Evolutionary conservation across 2,888 invertebrate species (phyloP).

Genomic region (Himalopsyche kuldschensis): DNA sequence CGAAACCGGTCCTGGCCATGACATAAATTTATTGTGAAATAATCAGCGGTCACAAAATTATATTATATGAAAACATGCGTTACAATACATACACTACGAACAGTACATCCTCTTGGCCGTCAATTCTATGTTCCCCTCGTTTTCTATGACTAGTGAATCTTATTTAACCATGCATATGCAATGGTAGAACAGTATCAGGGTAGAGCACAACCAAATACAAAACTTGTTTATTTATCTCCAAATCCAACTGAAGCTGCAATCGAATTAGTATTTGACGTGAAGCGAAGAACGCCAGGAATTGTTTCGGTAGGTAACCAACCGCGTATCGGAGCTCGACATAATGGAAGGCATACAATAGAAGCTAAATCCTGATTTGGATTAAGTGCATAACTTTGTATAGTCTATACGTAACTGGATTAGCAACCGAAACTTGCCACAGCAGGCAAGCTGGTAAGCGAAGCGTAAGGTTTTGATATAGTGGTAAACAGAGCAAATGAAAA

Average conservation of each 20-base stretch:
- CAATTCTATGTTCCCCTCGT: neutral
- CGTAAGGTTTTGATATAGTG: neutral
- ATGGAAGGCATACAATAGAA: neutral
- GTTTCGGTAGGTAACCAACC: neutral
- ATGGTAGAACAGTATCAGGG: neutral
- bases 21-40: too few relatives aligned
- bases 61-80: neutral
- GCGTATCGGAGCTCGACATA: slow-evolving; percentile 1
- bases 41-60: too few relatives aligned
- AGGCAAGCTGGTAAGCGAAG: neutral
- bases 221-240: neutral
- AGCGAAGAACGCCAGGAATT: neutral
- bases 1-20: too few relatives aligned
- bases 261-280: neutral
- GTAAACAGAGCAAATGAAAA: neutral
- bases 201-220: neutral
- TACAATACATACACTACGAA: neutral
- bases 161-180: neutral
- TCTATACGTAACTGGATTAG: neutral
- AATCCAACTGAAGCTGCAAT: neutral
- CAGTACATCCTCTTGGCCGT: neutral
- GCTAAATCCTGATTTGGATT: neutral
- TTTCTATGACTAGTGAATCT: neutral
- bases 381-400: slow-evolving; percentile 3
- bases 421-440: neutral